Base-by-base conservation (phyloP, 2,797 vertebrate species). In the Xiphorhynchus erythropygius region DNA sequence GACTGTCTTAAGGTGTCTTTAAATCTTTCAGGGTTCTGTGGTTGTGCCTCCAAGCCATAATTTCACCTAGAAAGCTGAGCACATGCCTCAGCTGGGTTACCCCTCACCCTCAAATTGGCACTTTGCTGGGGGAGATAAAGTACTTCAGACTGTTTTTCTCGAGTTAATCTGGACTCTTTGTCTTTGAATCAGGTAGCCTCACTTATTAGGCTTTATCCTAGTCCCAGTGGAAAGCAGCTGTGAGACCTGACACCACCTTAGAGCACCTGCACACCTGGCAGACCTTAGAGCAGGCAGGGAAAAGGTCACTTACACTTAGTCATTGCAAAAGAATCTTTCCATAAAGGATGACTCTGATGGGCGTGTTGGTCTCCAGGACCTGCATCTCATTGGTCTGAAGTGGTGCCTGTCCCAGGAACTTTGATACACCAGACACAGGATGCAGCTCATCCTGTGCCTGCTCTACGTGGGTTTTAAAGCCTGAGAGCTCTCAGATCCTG, bases 341-440 rank as follows among this genome's bases (percentile, higher is more conserved):
- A 3, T 41, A 11, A 53, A 70, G 65, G 0, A 5, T 21, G 27
- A 35, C 19, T 44, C 11, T 8, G 1, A 6, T n/a, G 25, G 10
- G 56, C 52, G 18, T 5, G 0, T 4, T 89, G 44, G 22, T 69
- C 24, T 79, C 32, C 70, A 42, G 42, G n/a, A 33, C 42, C 49
- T 60, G 25, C 19, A 27, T 30, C 27, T n/a, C 2, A 0, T 50
- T n/a, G 73, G 11, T 37, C 70, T 63, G 35, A 35, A 67, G 44
- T 1, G n/a, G 7, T 64, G 46, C 53, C 55, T 22, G 53, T 35
- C 25, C 42, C 2, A 3, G 21, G 42, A 63, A 0, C 24, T 55
- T 19, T 0, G 1, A 16, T 7, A 19, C 23, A 16, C 3, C 2
- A 5, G 49, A 5, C 42, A 16, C 0, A 0, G 62, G 42, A 3